Evolutionary conservation across 2,797 vertebrate genomes (phyloP).

Genomic region (Mus caroli): DNA sequence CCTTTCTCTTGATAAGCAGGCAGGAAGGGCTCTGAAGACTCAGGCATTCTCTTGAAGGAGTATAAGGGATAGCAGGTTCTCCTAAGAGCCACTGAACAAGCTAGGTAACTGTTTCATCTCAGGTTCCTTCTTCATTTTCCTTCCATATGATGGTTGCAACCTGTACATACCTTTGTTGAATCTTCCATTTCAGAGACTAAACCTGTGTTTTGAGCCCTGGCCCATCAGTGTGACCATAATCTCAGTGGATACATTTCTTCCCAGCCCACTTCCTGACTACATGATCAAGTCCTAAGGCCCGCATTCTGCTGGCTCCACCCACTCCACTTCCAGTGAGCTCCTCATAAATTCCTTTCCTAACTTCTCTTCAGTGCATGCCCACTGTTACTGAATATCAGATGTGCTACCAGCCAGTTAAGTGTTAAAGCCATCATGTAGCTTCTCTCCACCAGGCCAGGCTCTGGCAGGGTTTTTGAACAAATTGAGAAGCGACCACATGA

Average conservation of each 20-base stretch:
- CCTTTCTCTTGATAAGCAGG: neutral
- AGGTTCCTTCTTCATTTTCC: neutral
- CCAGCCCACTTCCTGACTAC: neutral
- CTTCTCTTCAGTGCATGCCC: neutral
- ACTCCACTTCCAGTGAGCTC: neutral
- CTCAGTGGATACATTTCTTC: neutral
- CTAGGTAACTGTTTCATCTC: neutral
- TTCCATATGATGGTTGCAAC: neutral
- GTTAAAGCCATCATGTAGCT: neutral
- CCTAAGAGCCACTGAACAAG: neutral
- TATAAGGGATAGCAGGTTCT: neutral
- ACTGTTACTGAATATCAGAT: neutral
- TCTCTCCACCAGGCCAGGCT: neutral
- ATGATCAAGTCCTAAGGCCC: neutral
- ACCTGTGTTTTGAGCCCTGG: neutral
- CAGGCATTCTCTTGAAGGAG: neutral
- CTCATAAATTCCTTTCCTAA: neutral
- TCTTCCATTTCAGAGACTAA: neutral
- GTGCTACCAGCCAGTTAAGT: neutral
- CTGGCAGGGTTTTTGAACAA: neutral
- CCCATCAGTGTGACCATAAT: fast-evolving
- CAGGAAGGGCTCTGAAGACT: neutral
- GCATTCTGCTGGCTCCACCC: neutral
- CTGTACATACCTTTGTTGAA: neutral
- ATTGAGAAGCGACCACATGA: slow-evolving; percentile 66